Percentiles rank a stretch among this genome's conserved stretches.
Conservation (phyloP, 2,888 invertebrate genomes). For the Horisme vitalbata region DNA sequence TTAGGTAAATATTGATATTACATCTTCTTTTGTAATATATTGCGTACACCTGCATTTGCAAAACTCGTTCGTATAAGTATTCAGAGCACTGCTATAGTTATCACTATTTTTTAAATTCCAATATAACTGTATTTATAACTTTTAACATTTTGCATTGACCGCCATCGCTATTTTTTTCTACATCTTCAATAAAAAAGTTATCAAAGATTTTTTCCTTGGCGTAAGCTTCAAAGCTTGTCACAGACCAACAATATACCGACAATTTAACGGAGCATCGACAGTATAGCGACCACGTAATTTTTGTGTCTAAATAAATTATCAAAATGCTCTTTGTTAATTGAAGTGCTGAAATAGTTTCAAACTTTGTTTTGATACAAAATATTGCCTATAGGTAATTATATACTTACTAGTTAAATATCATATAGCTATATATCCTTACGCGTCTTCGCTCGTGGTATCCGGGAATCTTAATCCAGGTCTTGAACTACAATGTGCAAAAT, state of each 20-base stretch:
- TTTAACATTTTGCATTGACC: too few relatives aligned
- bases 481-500: too few relatives aligned
- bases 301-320: not conserved
- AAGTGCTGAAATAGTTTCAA: too few relatives aligned
- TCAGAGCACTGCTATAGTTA: not conserved
- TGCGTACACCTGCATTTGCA: not conserved
- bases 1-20: conserved; percentile 45
- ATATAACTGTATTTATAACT: not conserved
- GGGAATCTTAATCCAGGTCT: too few relatives aligned
- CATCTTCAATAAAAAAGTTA: not conserved
- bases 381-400: too few relatives aligned
- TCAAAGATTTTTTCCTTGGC: not conserved
- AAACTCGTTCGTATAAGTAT: not conserved
- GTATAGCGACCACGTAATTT: not conserved
- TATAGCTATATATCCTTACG: too few relatives aligned
- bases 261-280: conserved; percentile 23
- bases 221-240: conserved; percentile 32
- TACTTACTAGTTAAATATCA: too few relatives aligned
- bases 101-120: too few relatives aligned
- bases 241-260: conserved; percentile 27
- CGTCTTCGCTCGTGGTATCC: too few relatives aligned
- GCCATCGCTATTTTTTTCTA: not conserved
- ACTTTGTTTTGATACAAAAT: too few relatives aligned
- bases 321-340: not conserved
- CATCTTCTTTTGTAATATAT: conserved; percentile 8